phyloP scores from a whole-genome alignment of 53 echinoderm and acorn worm species.

The Echinometra lucunter region DNA sequence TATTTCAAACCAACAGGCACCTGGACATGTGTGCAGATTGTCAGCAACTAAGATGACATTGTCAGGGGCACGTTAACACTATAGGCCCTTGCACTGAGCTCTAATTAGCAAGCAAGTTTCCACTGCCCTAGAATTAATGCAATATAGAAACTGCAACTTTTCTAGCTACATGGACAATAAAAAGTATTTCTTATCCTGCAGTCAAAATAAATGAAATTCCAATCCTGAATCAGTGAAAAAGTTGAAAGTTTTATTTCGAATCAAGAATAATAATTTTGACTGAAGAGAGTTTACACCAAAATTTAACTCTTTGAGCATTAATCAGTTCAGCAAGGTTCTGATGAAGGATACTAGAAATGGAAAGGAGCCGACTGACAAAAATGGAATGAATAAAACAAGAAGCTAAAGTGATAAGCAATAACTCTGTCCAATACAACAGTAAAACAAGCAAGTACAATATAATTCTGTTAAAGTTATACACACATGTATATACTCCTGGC shows the following conservation, averaged over 20 bases:
- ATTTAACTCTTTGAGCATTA: no score
- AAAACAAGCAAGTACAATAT: background rate
- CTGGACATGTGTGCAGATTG: conserved; percentile 51
- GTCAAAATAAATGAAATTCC: no score
- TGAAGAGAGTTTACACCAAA: no score
- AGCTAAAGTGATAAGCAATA: no score
- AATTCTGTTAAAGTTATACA: no score
- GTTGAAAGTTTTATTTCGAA: background rate
- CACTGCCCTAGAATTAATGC: background rate
- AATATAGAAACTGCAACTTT: background rate
- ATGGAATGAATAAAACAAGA: no score
- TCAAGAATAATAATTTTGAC: background rate
- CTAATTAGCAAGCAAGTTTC: background rate
- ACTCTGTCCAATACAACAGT: background rate
- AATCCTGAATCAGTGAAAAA: background rate
- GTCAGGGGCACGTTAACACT: conserved; percentile 11
- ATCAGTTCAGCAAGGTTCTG: no score
- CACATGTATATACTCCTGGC: background rate
- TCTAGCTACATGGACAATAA: background rate
- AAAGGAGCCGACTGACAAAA: no score
- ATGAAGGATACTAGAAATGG: no score
- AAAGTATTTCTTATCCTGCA: no score
- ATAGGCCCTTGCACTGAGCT: background rate
- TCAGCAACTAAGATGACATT: conserved; percentile 46
- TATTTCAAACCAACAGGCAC: conserved; percentile 41